phyloP scores from a whole-genome alignment of 2,113 vertebrate genomes.

The Amphiprion percula region DNA sequence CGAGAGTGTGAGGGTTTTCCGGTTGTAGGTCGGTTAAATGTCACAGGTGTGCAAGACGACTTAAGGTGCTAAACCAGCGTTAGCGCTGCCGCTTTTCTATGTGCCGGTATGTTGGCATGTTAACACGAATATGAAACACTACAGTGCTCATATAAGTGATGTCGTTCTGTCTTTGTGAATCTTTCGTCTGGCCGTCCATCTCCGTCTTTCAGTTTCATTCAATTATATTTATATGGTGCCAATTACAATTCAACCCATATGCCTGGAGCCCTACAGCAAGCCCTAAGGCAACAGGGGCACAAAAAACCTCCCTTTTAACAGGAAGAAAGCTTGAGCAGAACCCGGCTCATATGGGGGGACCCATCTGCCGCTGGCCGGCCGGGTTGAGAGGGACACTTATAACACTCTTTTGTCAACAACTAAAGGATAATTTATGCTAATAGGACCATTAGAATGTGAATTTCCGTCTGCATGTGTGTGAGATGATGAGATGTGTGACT shows the following conservation, averaged over 20 bases:
- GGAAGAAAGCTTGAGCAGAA: too few relatives aligned
- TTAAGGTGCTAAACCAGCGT: conserved; percentile 1
- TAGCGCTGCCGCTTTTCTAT: too few relatives aligned
- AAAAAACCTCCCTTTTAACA: too few relatives aligned
- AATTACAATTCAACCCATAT: too few relatives aligned
- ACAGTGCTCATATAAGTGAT: background rate
- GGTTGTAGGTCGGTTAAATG: conserved; percentile 40
- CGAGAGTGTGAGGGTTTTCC: background rate
- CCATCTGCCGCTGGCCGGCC: too few relatives aligned
- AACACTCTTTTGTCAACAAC: background rate
- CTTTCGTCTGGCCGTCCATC: background rate
- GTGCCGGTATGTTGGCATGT: background rate
- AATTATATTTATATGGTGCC: too few relatives aligned
- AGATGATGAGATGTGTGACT: conserved; percentile 6
- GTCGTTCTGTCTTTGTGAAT: background rate
- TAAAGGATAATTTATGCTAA: conserved; percentile 12
- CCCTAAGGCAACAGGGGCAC: too few relatives aligned
- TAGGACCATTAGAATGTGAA: background rate
- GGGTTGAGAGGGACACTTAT: too few relatives aligned
- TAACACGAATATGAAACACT: background rate
- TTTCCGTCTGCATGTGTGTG: background rate
- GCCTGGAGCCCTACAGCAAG: too few relatives aligned
- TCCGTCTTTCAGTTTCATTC: too few relatives aligned
- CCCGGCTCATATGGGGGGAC: too few relatives aligned
- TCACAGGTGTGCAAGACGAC: conserved; percentile 42